Percentiles rank a stretch among this genome's conserved stretches.
Conservation (phyloP, 2,888 invertebrate genomes). For the Acleris laterana region DNA sequence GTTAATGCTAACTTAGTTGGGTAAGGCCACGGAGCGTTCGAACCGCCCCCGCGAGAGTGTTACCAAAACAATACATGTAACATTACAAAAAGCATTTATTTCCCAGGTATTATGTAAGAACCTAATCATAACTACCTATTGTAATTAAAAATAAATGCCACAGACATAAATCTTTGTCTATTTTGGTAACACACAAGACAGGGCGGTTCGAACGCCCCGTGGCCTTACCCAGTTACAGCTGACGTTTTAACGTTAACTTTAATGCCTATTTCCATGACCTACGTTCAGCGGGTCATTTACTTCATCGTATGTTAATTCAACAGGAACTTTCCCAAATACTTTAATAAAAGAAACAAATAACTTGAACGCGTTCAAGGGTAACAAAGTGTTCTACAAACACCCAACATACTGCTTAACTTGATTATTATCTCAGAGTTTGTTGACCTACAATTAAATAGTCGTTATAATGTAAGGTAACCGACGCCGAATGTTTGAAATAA, state of each 20-base stretch:
- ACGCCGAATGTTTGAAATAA: conserved; percentile 54
- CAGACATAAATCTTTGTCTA: too few relatives aligned
- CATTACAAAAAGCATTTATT: too few relatives aligned
- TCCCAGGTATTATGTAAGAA: too few relatives aligned
- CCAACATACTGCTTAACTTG: conserved; percentile 41
- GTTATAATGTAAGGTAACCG: conserved; percentile 54
- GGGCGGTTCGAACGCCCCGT: too few relatives aligned
- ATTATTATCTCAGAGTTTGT: conserved; percentile 55
- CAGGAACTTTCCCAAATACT: conserved; percentile 1
- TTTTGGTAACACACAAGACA: too few relatives aligned
- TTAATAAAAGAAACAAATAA: conserved; percentile 22
- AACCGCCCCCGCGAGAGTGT: too few relatives aligned
- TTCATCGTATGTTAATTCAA: neutral
- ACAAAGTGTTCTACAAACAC: conserved; percentile 35
- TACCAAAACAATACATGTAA: too few relatives aligned
- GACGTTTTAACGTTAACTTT: neutral
- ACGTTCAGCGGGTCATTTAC: neutral
- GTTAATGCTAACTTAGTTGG: conserved; percentile 1
- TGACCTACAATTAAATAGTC: conserved; percentile 71
- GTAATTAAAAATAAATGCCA: too few relatives aligned
- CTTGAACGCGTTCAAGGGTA: conserved; percentile 31
- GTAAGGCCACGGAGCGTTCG: too few relatives aligned
- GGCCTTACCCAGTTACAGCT: too few relatives aligned
- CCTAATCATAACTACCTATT: too few relatives aligned
- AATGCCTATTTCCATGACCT: neutral